Evolutionary conservation across 1,140 invertebrate species (phyloP), one percentile per base, ranked within the genome.

Genomic region (Pseudomyrmex concolor): DNA sequence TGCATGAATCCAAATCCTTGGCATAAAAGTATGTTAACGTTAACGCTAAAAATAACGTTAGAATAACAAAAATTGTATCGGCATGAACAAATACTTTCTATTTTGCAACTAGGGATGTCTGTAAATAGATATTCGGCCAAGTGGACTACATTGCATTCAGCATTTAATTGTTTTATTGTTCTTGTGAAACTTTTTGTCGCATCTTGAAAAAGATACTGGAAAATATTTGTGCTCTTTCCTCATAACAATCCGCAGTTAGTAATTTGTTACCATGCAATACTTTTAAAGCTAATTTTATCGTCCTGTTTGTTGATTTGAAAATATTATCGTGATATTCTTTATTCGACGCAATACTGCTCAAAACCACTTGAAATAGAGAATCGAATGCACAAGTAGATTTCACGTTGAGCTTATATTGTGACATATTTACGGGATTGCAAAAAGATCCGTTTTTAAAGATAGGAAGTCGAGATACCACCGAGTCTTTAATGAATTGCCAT

Each of bases 401-500:
- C 8, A 68, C 10, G 15, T 70, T 70, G 19, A 70, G 50, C 50
- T 5, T 25, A 70, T 10, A 55, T n/a, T 70, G n/a, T n/a, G n/a
- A n/a, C 67, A 70, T 70, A 34, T 1, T 17, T 4, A 70, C 22
- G 43, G 51, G 12, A 5, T 25, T 0, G 1, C 67, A 70, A 70
- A 55, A 70, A 2, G 7, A 55, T 7, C 67, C 51, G 9, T 70
- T 71, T n/a, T 71, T 59, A 45, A 71, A 57, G 0, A 19, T 4
- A 1, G 68, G 54, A 59, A 71, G 68, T 12, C 25, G 43, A 13
- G 54, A 45, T 2, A 45, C 15, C n/a, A 25, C 7, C 5, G 10
- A 8, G 57, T 71, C n/a, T 71, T 71, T 71, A 12, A 57, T 59
- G 2, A 22, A 71, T 45, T 57, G 0, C 68, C 68, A 70, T 70